A percentile compares a stretch with the other conserved stretches of the same genome.
Evolutionary conservation across 2,888 invertebrate species (phyloP).

Genomic region (Drosophila histrio): DNA sequence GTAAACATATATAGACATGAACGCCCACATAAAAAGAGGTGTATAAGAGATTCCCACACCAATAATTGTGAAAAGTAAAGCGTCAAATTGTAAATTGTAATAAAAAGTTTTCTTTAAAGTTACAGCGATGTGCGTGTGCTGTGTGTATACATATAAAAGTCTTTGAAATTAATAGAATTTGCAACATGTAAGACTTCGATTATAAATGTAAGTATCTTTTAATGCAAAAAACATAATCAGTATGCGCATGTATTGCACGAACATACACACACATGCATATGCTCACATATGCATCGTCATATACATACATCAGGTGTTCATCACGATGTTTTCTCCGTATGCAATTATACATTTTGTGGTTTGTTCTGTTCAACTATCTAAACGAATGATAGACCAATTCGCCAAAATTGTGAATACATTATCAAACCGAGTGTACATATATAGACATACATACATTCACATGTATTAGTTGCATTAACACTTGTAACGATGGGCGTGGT

Average conservation of each 20-base stretch:
- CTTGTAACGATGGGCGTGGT: constrained; percentile 30
- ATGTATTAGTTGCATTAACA: constrained; percentile 2
- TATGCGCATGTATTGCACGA: constrained; percentile 22
- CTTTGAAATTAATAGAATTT: background rate
- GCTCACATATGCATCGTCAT: background rate
- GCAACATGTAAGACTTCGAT: constrained; percentile 5
- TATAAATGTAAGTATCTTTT: constrained; percentile 25
- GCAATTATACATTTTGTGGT: background rate
- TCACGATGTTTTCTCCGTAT: background rate
- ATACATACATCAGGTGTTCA: background rate
- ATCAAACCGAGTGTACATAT: background rate
- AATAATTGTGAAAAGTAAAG: constrained; percentile 28
- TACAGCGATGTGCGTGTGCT: background rate
- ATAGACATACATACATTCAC: background rate
- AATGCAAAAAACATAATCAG: constrained; percentile 1
- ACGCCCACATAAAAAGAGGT: background rate
- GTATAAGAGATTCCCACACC: background rate
- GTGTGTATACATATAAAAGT: background rate
- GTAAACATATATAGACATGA: background rate
- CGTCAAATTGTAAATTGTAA: background rate
- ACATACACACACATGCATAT: constrained; percentile 11
- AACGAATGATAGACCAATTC: background rate
- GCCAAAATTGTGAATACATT: background rate
- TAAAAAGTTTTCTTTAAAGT: background rate
- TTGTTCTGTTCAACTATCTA: background rate